These are phyloP conservation scores for Oasisia sp. DNA, from an alignment of 2,888 invertebrate species.

Conservation along the genomic window DNA sequence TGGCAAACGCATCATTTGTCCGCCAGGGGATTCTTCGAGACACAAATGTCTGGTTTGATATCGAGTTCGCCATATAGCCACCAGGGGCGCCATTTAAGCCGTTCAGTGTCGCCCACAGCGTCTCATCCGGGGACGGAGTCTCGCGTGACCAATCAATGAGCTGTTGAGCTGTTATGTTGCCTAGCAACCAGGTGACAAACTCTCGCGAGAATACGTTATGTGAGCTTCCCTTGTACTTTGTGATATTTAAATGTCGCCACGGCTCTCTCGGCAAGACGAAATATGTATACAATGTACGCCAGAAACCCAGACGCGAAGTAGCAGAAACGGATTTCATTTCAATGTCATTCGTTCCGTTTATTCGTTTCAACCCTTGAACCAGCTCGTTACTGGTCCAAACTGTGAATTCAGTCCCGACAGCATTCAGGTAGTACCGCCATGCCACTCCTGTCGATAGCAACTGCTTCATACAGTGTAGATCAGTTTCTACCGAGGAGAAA, in stretches of 20 bases:
- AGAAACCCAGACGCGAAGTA: not conserved
- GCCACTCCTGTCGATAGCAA: conserved; percentile 20
- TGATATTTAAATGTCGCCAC: too few species aligned
- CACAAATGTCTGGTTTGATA: conserved; percentile 34
- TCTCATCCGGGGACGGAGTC: conserved; percentile 60
- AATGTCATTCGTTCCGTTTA: conserved; percentile 45
- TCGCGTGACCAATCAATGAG: conserved; percentile 56
- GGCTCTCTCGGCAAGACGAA: too few species aligned
- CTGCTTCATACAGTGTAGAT: conserved; percentile 45
- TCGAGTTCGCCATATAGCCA: conserved; percentile 47
- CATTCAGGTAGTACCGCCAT: conserved; percentile 48
- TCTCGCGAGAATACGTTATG: conserved; percentile 54
- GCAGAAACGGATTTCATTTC: conserved; percentile 35
- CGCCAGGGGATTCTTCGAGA: conserved; percentile 36
- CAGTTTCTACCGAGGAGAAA: conserved; percentile 43
- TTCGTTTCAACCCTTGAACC: conserved; percentile 40
- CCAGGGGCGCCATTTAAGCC: conserved; percentile 50
- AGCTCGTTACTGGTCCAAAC: conserved; percentile 47
- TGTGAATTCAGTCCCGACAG: conserved; percentile 48
- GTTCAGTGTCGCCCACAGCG: conserved; percentile 58
- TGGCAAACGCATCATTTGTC: not conserved
- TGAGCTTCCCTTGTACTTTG: conserved; percentile 52
- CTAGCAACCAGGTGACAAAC: conserved; percentile 55
- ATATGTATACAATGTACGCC: too few species aligned
- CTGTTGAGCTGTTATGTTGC: conserved; percentile 44